Percentiles rank a stretch among this genome's conserved stretches.
These are phyloP conservation scores for Fragum whitleyi DNA, from an alignment of 2,888 invertebrate species.

Conservation along the genomic window DNA sequence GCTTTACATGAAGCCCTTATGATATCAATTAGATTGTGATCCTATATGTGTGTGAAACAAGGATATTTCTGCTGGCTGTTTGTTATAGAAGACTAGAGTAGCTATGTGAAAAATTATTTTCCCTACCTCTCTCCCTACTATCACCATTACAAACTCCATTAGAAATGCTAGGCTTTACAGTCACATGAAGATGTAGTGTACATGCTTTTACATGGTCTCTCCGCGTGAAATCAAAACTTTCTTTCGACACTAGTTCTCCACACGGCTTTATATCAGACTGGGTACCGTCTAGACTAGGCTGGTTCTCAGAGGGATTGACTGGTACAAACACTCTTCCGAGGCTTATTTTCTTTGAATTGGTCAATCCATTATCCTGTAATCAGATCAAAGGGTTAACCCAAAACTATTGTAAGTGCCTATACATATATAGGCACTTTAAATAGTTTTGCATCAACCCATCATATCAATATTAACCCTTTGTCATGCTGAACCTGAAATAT, in stretches of 20 bases:
- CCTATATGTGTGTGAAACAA: no score
- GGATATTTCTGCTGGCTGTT: no score
- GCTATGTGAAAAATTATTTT: no score
- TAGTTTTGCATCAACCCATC: no score
- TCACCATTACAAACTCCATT: slow-evolving; percentile 80
- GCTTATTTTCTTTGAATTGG: slow-evolving; percentile 77
- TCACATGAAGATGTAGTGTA: slow-evolving; percentile 91
- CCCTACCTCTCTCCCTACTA: slow-evolving; percentile 12
- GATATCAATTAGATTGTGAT: no score
- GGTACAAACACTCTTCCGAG: slow-evolving; percentile 81
- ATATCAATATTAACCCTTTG: no score
- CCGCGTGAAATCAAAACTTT: slow-evolving; percentile 92
- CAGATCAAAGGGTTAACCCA: no score
- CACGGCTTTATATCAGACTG: slow-evolving; percentile 42
- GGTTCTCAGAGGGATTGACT: slow-evolving; percentile 73
- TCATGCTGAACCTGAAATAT: no score
- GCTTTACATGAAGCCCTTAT: no score
- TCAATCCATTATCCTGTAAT: slow-evolving; percentile 63
- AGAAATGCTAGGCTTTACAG: slow-evolving; percentile 53
- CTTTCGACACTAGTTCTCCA: slow-evolving; percentile 93
- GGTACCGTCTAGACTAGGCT: slow-evolving; percentile 85
- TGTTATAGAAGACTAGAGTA: no score
- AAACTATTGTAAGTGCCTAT: no score
- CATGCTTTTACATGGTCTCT: slow-evolving; percentile 93
- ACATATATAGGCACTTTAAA: no score